Evolutionary conservation across 1,140 invertebrate species (phyloP).

Genomic region (Drosophila santomea): DNA sequence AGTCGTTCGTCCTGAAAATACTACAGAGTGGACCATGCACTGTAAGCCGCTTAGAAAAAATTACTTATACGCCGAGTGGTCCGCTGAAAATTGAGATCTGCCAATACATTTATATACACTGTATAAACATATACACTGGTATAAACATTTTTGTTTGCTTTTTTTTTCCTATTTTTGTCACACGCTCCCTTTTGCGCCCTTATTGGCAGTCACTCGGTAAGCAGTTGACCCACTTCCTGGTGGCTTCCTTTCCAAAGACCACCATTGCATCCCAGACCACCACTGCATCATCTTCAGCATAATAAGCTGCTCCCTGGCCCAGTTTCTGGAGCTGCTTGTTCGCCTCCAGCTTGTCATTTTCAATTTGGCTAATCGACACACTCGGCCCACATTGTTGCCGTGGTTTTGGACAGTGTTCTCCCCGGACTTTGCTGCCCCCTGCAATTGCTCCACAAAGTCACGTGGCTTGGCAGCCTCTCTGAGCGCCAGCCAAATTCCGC

Average conservation of each 20-base stretch:
- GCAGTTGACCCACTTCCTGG: constrained; percentile 53
- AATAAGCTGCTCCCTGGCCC: constrained; percentile 56
- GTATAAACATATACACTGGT: background rate
- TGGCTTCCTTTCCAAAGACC: background rate
- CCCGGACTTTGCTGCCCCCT: constrained; percentile 12
- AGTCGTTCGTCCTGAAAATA: constrained; percentile 9
- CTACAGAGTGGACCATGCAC: constrained; percentile 6
- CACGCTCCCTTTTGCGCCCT: constrained; percentile 15
- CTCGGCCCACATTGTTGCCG: constrained; percentile 52
- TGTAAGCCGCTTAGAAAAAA: constrained; percentile 74
- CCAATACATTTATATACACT: background rate
- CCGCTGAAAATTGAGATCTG: constrained; percentile 42
- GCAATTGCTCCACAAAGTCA: constrained; percentile 72
- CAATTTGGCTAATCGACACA: constrained; percentile 78
- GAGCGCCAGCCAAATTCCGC: constrained; percentile 52
- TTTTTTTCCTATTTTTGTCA: constrained; percentile 3
- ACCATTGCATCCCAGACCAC: background rate
- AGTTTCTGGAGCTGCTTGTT: constrained; percentile 31
- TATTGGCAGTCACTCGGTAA: constrained; percentile 42
- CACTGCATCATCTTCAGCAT: constrained; percentile 50
- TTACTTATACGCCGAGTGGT: constrained; percentile 72
- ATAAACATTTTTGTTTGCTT: constrained; percentile 4
- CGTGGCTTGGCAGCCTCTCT: constrained; percentile 58
- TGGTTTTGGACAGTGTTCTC: constrained; percentile 18
- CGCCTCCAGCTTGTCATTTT: constrained; percentile 67